These are phyloP conservation scores for Drosophila infuscata DNA, from an alignment of 2,888 invertebrate genomes.

Conservation along the genomic window DNA sequence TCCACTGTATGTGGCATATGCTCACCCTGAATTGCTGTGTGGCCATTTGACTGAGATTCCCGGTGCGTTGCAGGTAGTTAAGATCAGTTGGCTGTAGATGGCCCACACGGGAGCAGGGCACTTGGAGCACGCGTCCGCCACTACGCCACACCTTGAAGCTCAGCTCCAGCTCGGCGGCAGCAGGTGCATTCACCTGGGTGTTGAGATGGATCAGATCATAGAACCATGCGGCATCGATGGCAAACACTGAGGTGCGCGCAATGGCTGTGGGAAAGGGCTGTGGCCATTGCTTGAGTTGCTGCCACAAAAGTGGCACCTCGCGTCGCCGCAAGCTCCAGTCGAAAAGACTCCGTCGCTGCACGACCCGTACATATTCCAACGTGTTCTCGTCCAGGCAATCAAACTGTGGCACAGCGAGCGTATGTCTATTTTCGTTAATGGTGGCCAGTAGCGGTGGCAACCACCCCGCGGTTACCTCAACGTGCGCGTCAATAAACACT, in stretches of 20 bases:
- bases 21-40: conserved; percentile 21
- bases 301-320: conserved; percentile 87
- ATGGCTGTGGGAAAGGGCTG: conserved; percentile 90
- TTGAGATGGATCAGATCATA: conserved; percentile 97
- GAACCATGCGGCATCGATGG: conserved; percentile 94
- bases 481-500: conserved; percentile 95
- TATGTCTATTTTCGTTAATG: conserved; percentile 91
- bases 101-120: conserved; percentile 96
- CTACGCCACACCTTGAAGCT: conserved; percentile 98
- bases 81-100: conserved; percentile 95
- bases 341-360: conserved; percentile 87
- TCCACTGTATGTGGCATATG: neutral
- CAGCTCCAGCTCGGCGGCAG: conserved; percentile 97
- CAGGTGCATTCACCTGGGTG: conserved; percentile 96
- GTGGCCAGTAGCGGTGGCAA: conserved; percentile 94
- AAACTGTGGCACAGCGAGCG: conserved; percentile 96
- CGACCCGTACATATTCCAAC: conserved; percentile 94
- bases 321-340: conserved; percentile 62
- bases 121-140: conserved; percentile 94
- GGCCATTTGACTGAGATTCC: conserved; percentile 90
- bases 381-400: conserved; percentile 92
- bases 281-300: conserved; percentile 46
- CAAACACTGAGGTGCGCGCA: conserved; percentile 98
- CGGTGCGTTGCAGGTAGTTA: conserved; percentile 95
- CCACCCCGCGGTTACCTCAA: conserved; percentile 95